Evolutionary conservation across 2,113 vertebrate genomes (phyloP).

Genomic region (Scomber colias): DNA sequence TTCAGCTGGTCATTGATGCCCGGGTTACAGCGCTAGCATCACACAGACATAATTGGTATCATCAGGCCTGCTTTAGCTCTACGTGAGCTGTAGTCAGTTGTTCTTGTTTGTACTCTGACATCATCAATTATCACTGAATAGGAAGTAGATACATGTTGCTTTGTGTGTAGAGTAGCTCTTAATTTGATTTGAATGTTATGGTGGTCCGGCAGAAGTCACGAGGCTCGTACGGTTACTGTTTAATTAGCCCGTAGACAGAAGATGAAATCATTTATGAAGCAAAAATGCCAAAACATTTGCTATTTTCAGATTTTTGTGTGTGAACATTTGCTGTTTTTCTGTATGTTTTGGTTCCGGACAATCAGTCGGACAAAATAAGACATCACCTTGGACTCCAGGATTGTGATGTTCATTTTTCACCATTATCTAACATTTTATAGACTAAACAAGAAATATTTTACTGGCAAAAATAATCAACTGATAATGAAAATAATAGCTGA

Average conservation of each 20-base stretch:
- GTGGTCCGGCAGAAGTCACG: no score
- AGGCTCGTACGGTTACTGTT: no score
- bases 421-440: not conserved
- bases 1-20: conserved; percentile 45
- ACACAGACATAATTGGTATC: conserved; percentile 12
- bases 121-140: not conserved
- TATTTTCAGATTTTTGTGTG: not conserved
- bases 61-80: conserved; percentile 15
- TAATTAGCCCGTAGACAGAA: no score
- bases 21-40: conserved; percentile 7
- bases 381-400: no score
- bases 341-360: no score
- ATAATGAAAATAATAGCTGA: not conserved
- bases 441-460: not conserved
- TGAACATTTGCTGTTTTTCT: not conserved
- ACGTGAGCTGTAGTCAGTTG: conserved; percentile 7
- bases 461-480: not conserved
- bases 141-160: no score
- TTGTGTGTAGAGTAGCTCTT: not conserved
- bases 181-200: not conserved
- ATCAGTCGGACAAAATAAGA: no score
- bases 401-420: no score
- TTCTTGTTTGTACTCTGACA: not conserved
- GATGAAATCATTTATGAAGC: no score
- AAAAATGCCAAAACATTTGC: no score